phyloP scores from a whole-genome alignment of 2,113 vertebrate genomes.

The Anguilla japonica region DNA sequence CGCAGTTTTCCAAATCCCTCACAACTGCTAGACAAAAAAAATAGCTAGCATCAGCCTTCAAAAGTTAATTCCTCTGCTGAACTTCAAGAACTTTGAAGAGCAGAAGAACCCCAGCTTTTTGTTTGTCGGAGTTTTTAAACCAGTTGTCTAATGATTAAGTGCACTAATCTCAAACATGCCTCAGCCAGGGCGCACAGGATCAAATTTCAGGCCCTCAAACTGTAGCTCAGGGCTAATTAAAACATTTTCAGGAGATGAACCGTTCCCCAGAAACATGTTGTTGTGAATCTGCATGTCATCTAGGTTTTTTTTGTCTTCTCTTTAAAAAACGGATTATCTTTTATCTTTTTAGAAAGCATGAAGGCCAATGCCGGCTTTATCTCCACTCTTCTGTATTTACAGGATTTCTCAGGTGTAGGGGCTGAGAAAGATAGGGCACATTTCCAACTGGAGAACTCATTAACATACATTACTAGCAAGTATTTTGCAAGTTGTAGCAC shows the following conservation, averaged over 20 bases:
- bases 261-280: conserved; percentile 68
- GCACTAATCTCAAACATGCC: conserved; percentile 72
- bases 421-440: conserved; percentile 44
- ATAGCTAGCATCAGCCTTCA: no score
- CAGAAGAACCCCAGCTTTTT: conserved; percentile 20
- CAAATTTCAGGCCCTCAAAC: conserved; percentile 70
- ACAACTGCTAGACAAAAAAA: not conserved
- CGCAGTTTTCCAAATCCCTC: not conserved
- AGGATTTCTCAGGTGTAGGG: conserved; percentile 54
- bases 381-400: conserved; percentile 58
- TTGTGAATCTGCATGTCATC: conserved; percentile 60
- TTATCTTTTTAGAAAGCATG: conserved; percentile 60
- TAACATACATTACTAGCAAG: conserved; percentile 70
- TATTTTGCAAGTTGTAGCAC: conserved; percentile 70
- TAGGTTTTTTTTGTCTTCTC: conserved; percentile 2
- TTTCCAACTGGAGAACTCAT: conserved; percentile 67
- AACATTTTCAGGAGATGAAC: conserved; percentile 72
- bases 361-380: conserved; percentile 66
- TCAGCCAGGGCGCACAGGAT: conserved; percentile 65
- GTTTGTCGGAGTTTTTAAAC: conserved; percentile 64
- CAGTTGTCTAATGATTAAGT: conserved; percentile 75
- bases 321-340: conserved; percentile 35
- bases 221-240: conserved; percentile 73
- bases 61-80: conserved; percentile 5
- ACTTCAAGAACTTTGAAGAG: not conserved